These are phyloP conservation scores for Mus caroli DNA, from an alignment of 2,797 vertebrate genomes.

Conservation along the genomic window DNA sequence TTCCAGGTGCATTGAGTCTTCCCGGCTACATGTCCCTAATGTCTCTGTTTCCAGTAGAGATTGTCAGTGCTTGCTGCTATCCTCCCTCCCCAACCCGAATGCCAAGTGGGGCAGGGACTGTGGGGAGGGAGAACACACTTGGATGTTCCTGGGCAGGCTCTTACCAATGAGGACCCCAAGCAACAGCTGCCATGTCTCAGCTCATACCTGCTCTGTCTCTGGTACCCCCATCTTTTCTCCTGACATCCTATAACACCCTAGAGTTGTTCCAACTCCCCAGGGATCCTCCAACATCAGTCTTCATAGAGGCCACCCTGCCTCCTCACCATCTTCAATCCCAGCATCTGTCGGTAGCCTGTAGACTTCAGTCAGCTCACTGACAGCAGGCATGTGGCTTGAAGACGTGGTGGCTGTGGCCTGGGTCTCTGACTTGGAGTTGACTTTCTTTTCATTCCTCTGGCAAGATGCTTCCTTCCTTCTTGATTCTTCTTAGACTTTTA, in stretches of 20 bases:
- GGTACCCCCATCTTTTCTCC: neutral
- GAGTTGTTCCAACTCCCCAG: neutral
- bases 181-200: neutral
- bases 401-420: neutral
- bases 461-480: neutral
- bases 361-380: fast-evolving
- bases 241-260: fast-evolving
- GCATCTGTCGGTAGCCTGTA: neutral
- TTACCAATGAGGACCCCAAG: neutral
- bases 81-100: neutral
- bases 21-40: neutral
- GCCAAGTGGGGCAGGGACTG: neutral
- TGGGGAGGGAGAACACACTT: neutral
- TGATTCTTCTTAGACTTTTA: neutral
- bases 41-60: neutral
- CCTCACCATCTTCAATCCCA: neutral
- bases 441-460: conserved; percentile 23
- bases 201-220: neutral
- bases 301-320: neutral
- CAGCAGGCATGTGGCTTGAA: neutral
- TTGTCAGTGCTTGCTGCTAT: fast-evolving
- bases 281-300: neutral
- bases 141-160: fast-evolving
- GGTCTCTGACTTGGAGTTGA: neutral
- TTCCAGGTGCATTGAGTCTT: neutral